A percentile compares a stretch with the other conserved stretches of the same genome.
These are phyloP conservation scores for Anolis carolinensis DNA, from an alignment of 2,113 vertebrate genomes.

Conservation along the genomic window DNA sequence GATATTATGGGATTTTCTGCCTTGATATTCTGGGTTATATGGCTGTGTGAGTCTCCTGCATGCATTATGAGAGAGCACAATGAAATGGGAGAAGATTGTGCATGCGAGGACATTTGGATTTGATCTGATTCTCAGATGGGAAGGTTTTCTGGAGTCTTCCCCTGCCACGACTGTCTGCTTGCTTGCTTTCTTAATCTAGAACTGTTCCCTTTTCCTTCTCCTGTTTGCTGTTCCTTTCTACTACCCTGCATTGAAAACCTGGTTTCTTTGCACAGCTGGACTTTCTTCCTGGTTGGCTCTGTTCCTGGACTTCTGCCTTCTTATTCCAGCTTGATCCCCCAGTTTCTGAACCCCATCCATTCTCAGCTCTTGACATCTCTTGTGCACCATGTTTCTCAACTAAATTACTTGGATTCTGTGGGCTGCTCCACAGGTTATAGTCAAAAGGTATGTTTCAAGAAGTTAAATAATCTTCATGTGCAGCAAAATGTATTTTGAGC, in stretches of 20 bases:
- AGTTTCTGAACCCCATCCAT: background rate
- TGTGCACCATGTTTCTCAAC: background rate
- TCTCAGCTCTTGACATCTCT: background rate
- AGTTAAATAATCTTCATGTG: background rate
- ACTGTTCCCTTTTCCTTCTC: background rate
- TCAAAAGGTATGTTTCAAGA: slow-evolving; percentile 12
- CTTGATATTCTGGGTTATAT: too few relatives aligned
- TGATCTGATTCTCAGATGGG: background rate
- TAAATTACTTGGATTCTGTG: background rate
- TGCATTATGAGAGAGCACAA: too few relatives aligned
- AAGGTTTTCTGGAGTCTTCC: background rate
- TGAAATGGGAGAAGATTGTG: background rate
- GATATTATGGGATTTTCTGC: too few relatives aligned
- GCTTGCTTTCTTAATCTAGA: background rate
- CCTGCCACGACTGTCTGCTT: background rate
- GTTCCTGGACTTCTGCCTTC: slow-evolving; percentile 1
- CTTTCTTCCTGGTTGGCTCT: background rate
- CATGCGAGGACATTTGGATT: background rate
- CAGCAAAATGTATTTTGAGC: background rate
- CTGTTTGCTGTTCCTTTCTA: background rate
- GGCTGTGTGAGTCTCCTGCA: too few relatives aligned
- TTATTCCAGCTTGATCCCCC: background rate
- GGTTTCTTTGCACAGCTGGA: background rate
- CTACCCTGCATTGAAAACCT: background rate
- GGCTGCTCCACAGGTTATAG: background rate